Conservation (phyloP, 2,797 vertebrate species). For the Halcyon chelicuti region DNA sequence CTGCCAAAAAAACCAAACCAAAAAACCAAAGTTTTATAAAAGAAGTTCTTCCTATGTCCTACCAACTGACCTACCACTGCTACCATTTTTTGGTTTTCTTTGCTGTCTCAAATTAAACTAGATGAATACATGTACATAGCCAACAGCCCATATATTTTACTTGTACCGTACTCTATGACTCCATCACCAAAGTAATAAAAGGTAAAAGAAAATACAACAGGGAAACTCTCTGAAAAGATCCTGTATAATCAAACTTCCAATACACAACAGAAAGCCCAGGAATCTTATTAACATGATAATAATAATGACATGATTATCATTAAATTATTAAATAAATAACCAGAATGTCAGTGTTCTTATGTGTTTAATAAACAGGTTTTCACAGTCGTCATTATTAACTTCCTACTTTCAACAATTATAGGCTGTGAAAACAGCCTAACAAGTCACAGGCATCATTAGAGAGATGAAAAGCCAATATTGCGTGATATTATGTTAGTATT, state of each 20-base stretch:
- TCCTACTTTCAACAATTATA: background rate
- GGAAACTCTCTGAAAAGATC: background rate
- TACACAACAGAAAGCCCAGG: background rate
- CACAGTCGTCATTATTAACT: background rate
- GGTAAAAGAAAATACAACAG: rapidly evolving
- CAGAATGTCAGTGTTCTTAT: background rate
- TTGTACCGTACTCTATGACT: background rate
- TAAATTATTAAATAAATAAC: background rate
- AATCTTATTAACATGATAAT: background rate
- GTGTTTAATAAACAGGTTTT: background rate
- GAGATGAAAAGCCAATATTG: slow-evolving; percentile 4
- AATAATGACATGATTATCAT: background rate
- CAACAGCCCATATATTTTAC: background rate
- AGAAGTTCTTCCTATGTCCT: background rate
- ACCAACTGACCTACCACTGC: background rate
- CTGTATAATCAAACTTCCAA: background rate
- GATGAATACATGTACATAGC: background rate
- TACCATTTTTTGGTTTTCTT: background rate
- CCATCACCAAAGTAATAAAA: background rate
- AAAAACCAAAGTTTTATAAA: background rate
- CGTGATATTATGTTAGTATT: background rate
- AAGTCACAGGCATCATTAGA: slow-evolving; percentile 10
- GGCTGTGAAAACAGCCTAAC: background rate
- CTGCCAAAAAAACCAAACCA: no score
- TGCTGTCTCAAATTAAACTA: background rate